phyloP scores from a whole-genome alignment of 2,113 vertebrate species.

The Trochalopteron elliotii region DNA sequence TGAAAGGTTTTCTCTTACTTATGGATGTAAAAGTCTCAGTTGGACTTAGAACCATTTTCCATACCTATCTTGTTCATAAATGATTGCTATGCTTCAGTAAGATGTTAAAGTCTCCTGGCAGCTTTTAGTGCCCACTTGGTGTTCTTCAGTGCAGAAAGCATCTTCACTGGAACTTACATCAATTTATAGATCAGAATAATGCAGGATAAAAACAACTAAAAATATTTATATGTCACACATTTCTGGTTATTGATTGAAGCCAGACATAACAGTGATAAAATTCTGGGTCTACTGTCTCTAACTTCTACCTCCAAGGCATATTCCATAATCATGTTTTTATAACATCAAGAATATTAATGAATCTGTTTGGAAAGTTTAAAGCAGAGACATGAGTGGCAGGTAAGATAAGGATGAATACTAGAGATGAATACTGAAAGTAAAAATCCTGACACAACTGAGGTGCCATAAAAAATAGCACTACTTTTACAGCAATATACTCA shows the following conservation, averaged over 20 bases:
- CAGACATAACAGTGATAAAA: not conserved
- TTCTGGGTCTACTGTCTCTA: not conserved
- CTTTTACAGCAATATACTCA: not conserved
- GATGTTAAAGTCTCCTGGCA: not conserved
- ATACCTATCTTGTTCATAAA: not conserved
- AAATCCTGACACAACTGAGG: not conserved
- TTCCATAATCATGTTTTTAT: not conserved
- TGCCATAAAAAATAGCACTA: not conserved
- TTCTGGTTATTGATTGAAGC: not conserved
- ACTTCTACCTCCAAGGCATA: not conserved
- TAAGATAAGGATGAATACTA: not conserved
- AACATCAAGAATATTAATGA: not conserved
- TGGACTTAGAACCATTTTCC: not conserved
- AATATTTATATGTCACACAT: rapidly evolving
- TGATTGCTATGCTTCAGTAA: not conserved
- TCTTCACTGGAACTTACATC: not conserved
- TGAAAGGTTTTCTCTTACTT: not conserved
- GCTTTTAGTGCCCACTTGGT: not conserved
- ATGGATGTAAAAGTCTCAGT: not conserved
- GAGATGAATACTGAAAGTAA: not conserved
- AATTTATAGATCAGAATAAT: not conserved
- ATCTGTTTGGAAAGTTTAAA: not conserved
- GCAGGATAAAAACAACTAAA: not conserved
- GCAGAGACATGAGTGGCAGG: not conserved
- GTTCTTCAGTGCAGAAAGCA: not conserved